Evolutionary conservation across 2,113 vertebrate species (phyloP).

Genomic region (Catharus bicknelli): DNA sequence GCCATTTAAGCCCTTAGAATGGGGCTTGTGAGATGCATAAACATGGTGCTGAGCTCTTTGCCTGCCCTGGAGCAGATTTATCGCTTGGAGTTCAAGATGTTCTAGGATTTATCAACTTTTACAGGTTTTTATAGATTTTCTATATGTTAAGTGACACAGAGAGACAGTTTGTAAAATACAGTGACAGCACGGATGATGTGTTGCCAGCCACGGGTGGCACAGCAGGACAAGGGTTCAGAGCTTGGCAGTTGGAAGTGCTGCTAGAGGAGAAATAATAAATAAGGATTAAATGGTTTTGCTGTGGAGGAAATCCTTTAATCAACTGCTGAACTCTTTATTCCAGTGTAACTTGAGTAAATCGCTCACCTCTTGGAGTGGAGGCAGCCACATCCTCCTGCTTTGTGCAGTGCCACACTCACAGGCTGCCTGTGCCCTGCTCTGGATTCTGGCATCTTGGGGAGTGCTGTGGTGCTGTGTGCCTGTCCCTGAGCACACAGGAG

Average conservation of each 20-base stretch:
- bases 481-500: not conserved
- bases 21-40: slow-evolving; percentile 1
- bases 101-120: slow-evolving; percentile 52
- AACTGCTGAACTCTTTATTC: not conserved
- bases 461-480: accelerated
- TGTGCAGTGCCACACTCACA: accelerated
- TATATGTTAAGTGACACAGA: not conserved
- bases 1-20: slow-evolving; percentile 17
- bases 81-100: not conserved
- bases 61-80: slow-evolving; percentile 45
- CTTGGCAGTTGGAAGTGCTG: not conserved
- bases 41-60: slow-evolving; percentile 12
- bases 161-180: slow-evolving; percentile 2
- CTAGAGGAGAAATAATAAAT: slow-evolving; percentile 2
- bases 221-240: not conserved
- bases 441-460: not conserved
- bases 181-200: not conserved
- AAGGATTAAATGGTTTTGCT: not conserved
- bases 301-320: not conserved
- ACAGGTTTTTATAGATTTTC: slow-evolving; percentile 49
- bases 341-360: not conserved
- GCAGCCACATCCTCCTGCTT: not conserved
- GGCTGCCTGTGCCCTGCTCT: not conserved
- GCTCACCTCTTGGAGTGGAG: not conserved
- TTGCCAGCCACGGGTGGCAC: not conserved